phyloP scores from a whole-genome alignment of 2,797 vertebrate species.

The Leuciscus waleckii region DNA sequence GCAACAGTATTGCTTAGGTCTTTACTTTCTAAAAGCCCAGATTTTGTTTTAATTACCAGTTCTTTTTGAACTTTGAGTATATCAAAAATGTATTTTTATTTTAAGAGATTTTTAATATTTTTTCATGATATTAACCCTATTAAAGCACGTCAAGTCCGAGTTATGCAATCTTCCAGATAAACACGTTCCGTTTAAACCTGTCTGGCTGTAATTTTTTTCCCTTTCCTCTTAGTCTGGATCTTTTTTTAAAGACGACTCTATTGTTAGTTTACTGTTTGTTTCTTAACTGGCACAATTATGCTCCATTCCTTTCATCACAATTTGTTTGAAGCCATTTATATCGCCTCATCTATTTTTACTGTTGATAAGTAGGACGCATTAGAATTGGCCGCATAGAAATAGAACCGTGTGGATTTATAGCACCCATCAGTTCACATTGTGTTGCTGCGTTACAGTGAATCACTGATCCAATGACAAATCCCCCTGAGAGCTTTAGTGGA shows the following conservation, averaged over 20 bases:
- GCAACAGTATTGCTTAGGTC: too few species aligned
- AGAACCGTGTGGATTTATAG: neutral
- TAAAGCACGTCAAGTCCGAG: neutral
- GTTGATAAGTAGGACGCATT: neutral
- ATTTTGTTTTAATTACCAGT: too few species aligned
- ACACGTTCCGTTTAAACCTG: neutral
- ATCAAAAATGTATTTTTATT: neutral
- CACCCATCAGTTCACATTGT: slow-evolving; percentile 11
- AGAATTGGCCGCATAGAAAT: neutral
- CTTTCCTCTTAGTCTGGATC: neutral
- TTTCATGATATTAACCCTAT: too few species aligned
- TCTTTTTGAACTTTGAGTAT: neutral
- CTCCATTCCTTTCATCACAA: neutral
- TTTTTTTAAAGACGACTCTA: neutral
- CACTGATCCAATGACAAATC: slow-evolving; percentile 20
- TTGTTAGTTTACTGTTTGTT: slow-evolving; percentile 14
- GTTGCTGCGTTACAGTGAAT: neutral
- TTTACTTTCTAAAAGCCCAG: too few species aligned
- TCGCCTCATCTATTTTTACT: neutral
- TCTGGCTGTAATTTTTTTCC: neutral
- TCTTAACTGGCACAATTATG: slow-evolving; percentile 10
- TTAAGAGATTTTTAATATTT: neutral
- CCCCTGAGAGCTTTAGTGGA: slow-evolving; percentile 18
- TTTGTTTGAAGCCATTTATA: slow-evolving; percentile 17
- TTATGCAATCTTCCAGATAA: neutral